phyloP scores from a whole-genome alignment of 2,113 vertebrate species.

The Zosterops borbonicus region DNA sequence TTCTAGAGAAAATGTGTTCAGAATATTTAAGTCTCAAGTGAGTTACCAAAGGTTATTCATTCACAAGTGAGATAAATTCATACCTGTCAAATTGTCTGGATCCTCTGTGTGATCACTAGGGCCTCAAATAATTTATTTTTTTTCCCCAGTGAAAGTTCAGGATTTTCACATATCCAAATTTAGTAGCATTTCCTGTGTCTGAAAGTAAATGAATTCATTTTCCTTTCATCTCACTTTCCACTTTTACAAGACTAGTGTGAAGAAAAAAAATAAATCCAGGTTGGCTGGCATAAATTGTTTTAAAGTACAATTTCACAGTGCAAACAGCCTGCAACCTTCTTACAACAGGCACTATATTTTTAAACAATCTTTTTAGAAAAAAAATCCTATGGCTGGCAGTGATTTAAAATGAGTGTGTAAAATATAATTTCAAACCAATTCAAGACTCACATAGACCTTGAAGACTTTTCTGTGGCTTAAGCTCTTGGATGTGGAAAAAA shows the following conservation, averaged over 20 bases:
- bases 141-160: constrained; percentile 72
- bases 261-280: background rate
- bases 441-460: background rate
- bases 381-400: background rate
- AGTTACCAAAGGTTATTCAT: constrained; percentile 81
- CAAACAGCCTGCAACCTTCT: background rate
- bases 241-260: background rate
- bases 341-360: background rate
- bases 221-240: constrained; percentile 64
- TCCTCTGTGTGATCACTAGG: constrained; percentile 77
- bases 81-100: constrained; percentile 81
- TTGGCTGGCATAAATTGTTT: background rate
- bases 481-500: background rate
- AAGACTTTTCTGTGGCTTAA: background rate
- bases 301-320: background rate
- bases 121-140: constrained; percentile 78
- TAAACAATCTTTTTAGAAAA: background rate
- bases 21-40: constrained; percentile 80
- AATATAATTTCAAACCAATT: background rate
- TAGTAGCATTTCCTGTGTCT: constrained; percentile 72
- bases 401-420: background rate
- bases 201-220: constrained; percentile 72
- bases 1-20: constrained; percentile 79
- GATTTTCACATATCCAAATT: constrained; percentile 75
- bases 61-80: constrained; percentile 84